Conservation (phyloP, 2,113 vertebrate genomes). For the Zosterops pallidus region DNA sequence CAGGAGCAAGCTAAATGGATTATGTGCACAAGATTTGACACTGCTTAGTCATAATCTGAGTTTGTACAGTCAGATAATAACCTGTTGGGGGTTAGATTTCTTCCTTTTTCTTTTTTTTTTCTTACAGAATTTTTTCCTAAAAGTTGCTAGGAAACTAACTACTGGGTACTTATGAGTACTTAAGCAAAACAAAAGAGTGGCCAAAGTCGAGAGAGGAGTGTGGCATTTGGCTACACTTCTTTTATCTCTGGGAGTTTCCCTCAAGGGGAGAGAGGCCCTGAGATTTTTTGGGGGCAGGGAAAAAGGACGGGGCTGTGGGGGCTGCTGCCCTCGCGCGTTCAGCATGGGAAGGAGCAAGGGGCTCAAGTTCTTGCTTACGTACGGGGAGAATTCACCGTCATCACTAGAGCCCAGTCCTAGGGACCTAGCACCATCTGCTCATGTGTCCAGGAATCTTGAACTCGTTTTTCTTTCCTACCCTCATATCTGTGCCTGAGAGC, state of each 20-base stretch:
- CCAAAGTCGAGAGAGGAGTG: background rate
- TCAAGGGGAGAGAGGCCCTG: background rate
- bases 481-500: background rate
- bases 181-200: background rate
- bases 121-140: background rate
- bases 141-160: background rate
- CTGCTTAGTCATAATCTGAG: too few relatives aligned
- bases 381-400: background rate
- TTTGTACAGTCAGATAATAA: background rate
- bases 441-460: background rate
- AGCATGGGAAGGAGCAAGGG: background rate
- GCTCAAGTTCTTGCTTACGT: background rate
- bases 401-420: background rate
- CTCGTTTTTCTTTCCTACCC: background rate
- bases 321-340: background rate
- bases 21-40: too few relatives aligned
- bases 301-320: background rate
- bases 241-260: background rate
- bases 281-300: background rate
- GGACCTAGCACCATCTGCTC: background rate
- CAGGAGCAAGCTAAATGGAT: too few relatives aligned
- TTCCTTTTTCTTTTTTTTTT: background rate
- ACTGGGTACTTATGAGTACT: background rate
- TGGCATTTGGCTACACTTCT: background rate
- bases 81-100: background rate